phyloP scores from a whole-genome alignment of 1,140 invertebrate species.

The Cydia splendana region DNA sequence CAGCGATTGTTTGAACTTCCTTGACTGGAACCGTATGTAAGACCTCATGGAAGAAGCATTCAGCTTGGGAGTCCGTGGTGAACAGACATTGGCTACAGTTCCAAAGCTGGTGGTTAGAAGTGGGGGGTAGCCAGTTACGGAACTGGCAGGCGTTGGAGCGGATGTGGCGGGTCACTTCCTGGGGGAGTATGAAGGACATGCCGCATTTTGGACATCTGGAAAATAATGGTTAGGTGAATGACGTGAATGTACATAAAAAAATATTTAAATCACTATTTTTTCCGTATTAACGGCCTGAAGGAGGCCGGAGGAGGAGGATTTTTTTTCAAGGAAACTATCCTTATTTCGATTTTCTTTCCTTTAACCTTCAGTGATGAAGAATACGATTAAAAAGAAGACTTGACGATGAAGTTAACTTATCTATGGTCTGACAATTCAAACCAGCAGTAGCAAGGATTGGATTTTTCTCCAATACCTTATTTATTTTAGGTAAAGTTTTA shows the following conservation, averaged over 20 bases:
- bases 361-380: too few species aligned
- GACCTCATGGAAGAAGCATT: conserved; percentile 84
- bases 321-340: too few species aligned
- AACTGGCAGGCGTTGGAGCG: conserved; percentile 80
- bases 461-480: too few species aligned
- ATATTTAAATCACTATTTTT: too few species aligned
- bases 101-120: conserved; percentile 59
- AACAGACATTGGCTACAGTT: conserved; percentile 75
- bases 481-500: too few species aligned
- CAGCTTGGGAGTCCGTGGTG: conserved; percentile 77
- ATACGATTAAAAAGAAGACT: too few species aligned
- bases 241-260: not conserved
- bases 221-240: conserved; percentile 32
- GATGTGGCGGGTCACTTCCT: conserved; percentile 86
- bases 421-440: too few species aligned
- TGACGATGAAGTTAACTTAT: too few species aligned
- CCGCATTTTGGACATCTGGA: conserved; percentile 85
- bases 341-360: too few species aligned
- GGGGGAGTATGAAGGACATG: conserved; percentile 83
- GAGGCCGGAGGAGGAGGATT: too few species aligned
- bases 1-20: conserved; percentile 52
- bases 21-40: conserved; percentile 79
- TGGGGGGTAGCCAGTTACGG: conserved; percentile 39
- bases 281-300: too few species aligned
- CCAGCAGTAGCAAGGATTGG: too few species aligned